A percentile compares a stretch with the other conserved stretches of the same genome.
These are phyloP conservation scores for Paracanthobrama guichenoti DNA, from an alignment of 2,113 vertebrate species.

Conservation along the genomic window DNA sequence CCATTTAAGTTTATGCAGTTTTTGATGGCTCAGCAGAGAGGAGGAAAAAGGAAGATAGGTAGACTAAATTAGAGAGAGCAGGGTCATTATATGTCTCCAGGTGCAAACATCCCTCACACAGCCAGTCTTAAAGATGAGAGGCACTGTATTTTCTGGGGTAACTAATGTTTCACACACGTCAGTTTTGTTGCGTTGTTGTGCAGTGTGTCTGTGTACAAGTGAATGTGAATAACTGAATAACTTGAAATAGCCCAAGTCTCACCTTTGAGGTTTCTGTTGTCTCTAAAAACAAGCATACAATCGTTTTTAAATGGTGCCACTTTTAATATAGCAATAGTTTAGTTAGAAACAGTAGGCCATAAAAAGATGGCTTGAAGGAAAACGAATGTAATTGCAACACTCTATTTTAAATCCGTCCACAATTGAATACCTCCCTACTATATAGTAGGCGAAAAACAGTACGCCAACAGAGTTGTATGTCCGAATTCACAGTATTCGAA, in stretches of 20 bases:
- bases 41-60: slow-evolving; percentile 24
- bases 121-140: not conserved
- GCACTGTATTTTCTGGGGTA: not conserved
- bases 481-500: no score
- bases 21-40: slow-evolving; percentile 71
- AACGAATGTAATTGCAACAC: not conserved
- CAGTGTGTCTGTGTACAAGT: not conserved
- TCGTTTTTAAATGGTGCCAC: not conserved
- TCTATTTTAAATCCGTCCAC: no score
- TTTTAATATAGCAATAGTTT: not conserved
- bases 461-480: no score
- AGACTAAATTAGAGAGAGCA: slow-evolving; percentile 4
- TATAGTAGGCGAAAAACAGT: no score
- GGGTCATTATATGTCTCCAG: slow-evolving; percentile 30
- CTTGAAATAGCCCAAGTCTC: not conserved
- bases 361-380: not conserved
- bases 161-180: not conserved
- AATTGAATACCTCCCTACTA: no score
- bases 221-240: not conserved
- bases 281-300: not conserved
- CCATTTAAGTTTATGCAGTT: slow-evolving; percentile 77
- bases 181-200: not conserved
- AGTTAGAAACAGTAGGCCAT: no score
- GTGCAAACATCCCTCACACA: slow-evolving; percentile 29
- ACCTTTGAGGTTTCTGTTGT: not conserved